A percentile compares a stretch with the other conserved stretches of the same genome.
phyloP scores from a whole-genome alignment of 2,113 vertebrate species.

The Fukomys damarensis region DNA sequence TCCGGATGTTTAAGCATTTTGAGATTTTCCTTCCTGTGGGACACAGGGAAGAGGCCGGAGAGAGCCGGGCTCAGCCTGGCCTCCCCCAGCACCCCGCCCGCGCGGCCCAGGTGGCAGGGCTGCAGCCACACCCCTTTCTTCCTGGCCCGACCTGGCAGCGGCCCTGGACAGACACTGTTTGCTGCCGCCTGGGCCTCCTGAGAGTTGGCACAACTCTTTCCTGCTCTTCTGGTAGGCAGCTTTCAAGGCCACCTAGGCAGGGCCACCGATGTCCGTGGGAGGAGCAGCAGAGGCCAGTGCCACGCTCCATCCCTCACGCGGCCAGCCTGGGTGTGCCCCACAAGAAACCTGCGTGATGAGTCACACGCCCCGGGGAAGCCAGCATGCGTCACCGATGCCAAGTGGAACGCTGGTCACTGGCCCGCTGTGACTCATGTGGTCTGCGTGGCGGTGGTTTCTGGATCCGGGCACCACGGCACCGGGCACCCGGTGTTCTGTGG shows the following conservation, averaged over 20 bases:
- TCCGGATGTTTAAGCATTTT: no score
- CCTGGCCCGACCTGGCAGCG: background rate
- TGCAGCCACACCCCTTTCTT: no score
- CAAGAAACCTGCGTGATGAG: background rate
- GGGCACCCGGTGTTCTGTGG: background rate
- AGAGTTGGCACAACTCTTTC: background rate
- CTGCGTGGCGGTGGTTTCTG: constrained; percentile 3
- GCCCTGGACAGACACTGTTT: background rate
- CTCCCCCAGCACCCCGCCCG: no score
- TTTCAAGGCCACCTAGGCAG: background rate
- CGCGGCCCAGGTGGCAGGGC: no score
- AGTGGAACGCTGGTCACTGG: constrained; percentile 52
- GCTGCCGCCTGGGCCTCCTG: background rate
- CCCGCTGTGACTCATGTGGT: background rate
- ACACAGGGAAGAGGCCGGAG: no score
- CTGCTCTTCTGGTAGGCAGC: background rate
- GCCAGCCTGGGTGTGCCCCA: background rate
- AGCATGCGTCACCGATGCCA: constrained; percentile 25
- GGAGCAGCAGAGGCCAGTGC: background rate
- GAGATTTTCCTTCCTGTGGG: no score
- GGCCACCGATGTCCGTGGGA: background rate
- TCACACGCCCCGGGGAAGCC: background rate
- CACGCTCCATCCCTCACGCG: background rate
- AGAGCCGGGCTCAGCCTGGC: no score
- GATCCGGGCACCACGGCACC: background rate